Evolutionary conservation across 1,140 invertebrate species (phyloP).

Genomic region (Drosophila biarmipes): DNA sequence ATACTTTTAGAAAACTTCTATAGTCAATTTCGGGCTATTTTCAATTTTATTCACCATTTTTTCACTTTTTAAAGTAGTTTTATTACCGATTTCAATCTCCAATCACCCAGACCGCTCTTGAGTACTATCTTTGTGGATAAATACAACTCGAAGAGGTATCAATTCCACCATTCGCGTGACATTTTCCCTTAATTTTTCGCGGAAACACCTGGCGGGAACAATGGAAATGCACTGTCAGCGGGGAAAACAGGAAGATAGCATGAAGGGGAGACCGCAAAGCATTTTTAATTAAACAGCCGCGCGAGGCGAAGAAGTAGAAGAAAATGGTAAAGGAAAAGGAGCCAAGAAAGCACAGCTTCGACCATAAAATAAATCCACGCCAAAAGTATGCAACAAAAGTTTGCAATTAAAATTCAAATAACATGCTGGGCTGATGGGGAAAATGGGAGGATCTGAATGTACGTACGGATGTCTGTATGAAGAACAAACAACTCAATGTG

Average conservation of each 20-base stretch:
- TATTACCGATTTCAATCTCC: neutral
- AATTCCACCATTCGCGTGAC: conserved; percentile 9
- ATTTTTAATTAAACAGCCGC: conserved; percentile 75
- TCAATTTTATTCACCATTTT: neutral
- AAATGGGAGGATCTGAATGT: neutral
- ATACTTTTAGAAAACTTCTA: neutral
- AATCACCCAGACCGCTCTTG: neutral
- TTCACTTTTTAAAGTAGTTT: neutral
- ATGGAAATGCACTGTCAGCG: conserved; percentile 32
- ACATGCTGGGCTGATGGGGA: conserved; percentile 55
- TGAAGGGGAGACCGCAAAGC: conserved; percentile 42
- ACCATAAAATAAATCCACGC: conserved; percentile 76
- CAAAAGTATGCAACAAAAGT: conserved; percentile 77
- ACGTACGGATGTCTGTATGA: neutral
- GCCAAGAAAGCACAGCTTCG: conserved; percentile 29
- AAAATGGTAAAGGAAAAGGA: conserved; percentile 14
- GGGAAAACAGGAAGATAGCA: conserved; percentile 15
- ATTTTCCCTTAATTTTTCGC: conserved; percentile 25
- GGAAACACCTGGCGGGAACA: conserved; percentile 50
- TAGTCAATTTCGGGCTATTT: neutral
- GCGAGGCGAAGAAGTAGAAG: conserved; percentile 10
- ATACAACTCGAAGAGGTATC: conserved; percentile 13
- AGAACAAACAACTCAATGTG: conserved; percentile 63
- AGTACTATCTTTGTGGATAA: neutral
- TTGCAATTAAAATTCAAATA: conserved; percentile 84